A percentile compares a stretch with the other conserved stretches of the same genome.
Conservation (phyloP, 2,888 invertebrate species). For the Gortyna flavago region DNA sequence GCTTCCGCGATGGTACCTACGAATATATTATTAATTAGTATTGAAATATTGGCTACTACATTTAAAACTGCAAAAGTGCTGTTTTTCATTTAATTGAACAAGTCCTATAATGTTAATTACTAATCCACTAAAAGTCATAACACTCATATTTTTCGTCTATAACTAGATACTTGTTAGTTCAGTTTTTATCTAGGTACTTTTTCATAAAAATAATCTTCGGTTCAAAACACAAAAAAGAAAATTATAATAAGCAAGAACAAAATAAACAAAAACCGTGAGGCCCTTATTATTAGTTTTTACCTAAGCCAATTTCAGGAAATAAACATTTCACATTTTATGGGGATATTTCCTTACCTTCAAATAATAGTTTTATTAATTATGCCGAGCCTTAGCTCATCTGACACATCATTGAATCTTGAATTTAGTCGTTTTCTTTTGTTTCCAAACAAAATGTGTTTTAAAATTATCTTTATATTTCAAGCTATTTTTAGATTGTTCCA, state of each 20-base stretch:
- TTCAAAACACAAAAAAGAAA: neutral
- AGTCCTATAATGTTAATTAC: too few species aligned
- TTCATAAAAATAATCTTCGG: too few species aligned
- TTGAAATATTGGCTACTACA: too few species aligned
- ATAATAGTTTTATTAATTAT: neutral
- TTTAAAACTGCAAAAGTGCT: too few species aligned
- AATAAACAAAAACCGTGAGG: neutral
- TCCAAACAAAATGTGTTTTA: neutral
- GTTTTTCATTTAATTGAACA: too few species aligned
- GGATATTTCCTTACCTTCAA: neutral
- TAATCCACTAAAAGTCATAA: too few species aligned
- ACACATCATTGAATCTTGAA: neutral
- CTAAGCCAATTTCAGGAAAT: slow-evolving; percentile 10
- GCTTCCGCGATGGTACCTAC: too few species aligned
- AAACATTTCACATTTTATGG: neutral
- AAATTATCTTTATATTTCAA: neutral
- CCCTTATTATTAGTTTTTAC: slow-evolving; percentile 18
- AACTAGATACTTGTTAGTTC: too few species aligned
- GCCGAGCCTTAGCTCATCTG: neutral
- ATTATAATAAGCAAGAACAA: neutral
- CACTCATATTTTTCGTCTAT: too few species aligned
- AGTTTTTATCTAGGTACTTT: too few species aligned
- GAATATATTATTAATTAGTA: too few species aligned
- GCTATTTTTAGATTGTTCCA: slow-evolving; percentile 7
- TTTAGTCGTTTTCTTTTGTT: too few species aligned